These are phyloP conservation scores for Calonectris borealis DNA, from an alignment of 2,113 vertebrate genomes.

Conservation along the genomic window DNA sequence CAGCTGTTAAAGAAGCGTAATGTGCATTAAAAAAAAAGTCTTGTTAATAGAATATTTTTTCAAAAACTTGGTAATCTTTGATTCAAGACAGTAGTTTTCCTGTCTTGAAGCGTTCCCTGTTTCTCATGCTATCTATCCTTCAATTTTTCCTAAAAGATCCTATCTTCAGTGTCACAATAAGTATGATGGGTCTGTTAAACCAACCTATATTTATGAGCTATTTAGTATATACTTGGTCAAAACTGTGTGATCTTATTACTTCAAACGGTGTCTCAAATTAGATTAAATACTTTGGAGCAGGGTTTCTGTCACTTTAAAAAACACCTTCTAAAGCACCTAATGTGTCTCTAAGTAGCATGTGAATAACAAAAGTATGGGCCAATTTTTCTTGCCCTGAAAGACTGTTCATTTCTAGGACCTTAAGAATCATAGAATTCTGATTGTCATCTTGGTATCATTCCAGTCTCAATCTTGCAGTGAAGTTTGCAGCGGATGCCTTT, in stretches of 20 bases:
- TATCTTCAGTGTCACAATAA: not conserved
- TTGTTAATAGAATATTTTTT: not conserved
- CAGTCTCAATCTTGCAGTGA: rapidly evolving
- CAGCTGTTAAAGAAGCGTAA: not conserved
- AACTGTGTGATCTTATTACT: not conserved
- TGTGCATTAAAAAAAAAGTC: not conserved
- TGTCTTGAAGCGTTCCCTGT: not conserved
- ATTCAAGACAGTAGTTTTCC: not conserved
- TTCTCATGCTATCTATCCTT: not conserved
- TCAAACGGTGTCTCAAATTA: not conserved
- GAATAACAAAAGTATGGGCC: not conserved
- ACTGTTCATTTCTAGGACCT: not conserved
- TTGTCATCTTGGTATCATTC: not conserved
- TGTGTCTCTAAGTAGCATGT: not conserved
- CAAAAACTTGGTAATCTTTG: not conserved
- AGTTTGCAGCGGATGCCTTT: not conserved
- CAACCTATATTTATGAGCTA: not conserved
- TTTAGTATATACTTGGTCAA: not conserved
- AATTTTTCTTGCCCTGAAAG: not conserved
- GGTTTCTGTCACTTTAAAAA: not conserved
- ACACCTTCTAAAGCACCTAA: not conserved
- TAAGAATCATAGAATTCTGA: not conserved
- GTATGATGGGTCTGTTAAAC: not conserved
- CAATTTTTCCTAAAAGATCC: not conserved
- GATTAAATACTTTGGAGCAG: not conserved